Percentiles rank a stretch among this genome's conserved stretches.
phyloP scores from a whole-genome alignment of 2,888 invertebrate species.

The Bhutanitis thaidina region DNA sequence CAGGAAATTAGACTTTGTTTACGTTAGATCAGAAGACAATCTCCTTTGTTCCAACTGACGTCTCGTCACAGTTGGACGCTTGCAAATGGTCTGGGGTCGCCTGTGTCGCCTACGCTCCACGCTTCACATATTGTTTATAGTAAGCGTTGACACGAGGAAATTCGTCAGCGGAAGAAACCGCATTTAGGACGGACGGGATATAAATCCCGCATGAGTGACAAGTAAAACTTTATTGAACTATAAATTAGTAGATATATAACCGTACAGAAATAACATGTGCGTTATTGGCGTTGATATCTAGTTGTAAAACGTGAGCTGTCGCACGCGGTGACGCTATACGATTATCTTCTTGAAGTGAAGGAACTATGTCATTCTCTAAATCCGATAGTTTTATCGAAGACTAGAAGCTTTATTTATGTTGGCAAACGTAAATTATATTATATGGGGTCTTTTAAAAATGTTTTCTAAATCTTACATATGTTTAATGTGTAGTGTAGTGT shows the following conservation, averaged over 20 bases:
- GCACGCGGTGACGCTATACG: constrained; percentile 54
- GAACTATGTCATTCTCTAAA: constrained; percentile 22
- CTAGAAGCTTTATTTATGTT: constrained; percentile 5
- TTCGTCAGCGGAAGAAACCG: constrained; percentile 74
- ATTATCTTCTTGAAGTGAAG: constrained; percentile 35
- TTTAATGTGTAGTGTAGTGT: too few species aligned
- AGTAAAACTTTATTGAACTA: constrained; percentile 73
- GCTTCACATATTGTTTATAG: constrained; percentile 52
- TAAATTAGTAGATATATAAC: constrained; percentile 70
- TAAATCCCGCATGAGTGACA: constrained; percentile 75
- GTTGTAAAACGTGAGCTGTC: constrained; percentile 67
- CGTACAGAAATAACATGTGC: constrained; percentile 60
- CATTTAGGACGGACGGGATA: constrained; percentile 68
- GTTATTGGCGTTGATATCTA: constrained; percentile 62
- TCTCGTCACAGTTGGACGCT: constrained; percentile 57
- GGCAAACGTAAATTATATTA: constrained; percentile 8
- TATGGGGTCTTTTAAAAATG: not conserved
- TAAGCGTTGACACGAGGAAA: constrained; percentile 72
- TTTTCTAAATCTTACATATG: too few species aligned
- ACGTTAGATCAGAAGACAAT: constrained; percentile 65
- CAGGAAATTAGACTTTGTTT: constrained; percentile 76
- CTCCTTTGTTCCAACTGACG: constrained; percentile 56
- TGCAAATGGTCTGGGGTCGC: constrained; percentile 56
- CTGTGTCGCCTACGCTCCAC: constrained; percentile 54
- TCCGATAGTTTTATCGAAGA: constrained; percentile 17